These are phyloP conservation scores for Coreoperca whiteheadi DNA, from an alignment of 2,113 vertebrate species.

Conservation along the genomic window DNA sequence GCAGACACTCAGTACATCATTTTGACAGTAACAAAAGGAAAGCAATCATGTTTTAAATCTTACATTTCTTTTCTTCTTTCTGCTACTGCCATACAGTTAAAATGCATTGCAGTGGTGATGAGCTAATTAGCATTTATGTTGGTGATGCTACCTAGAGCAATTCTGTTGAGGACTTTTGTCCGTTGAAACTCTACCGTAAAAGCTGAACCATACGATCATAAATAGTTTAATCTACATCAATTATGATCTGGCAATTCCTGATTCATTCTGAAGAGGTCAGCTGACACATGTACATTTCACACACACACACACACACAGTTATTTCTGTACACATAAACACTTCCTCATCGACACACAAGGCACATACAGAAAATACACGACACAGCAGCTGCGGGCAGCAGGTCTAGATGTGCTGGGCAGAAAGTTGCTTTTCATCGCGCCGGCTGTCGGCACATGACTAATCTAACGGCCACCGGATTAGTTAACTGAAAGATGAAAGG, in stretches of 20 bases:
- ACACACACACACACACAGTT: neutral
- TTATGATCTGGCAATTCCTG: no score
- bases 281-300: neutral
- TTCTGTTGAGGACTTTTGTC: no score
- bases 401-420: slow-evolving; percentile 8
- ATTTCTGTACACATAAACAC: neutral
- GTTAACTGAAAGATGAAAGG: slow-evolving; percentile 50
- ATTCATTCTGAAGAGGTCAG: neutral
- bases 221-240: neutral
- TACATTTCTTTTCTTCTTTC: no score
- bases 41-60: no score
- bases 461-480: slow-evolving; percentile 69
- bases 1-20: no score
- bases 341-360: neutral
- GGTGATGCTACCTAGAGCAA: no score
- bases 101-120: no score
- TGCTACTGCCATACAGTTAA: no score
- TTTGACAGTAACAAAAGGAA: no score
- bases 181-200: neutral
- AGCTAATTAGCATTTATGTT: no score
- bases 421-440: slow-evolving; percentile 27
- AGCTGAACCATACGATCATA: neutral
- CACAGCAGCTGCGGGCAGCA: slow-evolving; percentile 23
- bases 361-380: neutral
- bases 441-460: slow-evolving; percentile 58